Conservation (phyloP, 2,888 invertebrate genomes). For the Anoncus sp. region DNA sequence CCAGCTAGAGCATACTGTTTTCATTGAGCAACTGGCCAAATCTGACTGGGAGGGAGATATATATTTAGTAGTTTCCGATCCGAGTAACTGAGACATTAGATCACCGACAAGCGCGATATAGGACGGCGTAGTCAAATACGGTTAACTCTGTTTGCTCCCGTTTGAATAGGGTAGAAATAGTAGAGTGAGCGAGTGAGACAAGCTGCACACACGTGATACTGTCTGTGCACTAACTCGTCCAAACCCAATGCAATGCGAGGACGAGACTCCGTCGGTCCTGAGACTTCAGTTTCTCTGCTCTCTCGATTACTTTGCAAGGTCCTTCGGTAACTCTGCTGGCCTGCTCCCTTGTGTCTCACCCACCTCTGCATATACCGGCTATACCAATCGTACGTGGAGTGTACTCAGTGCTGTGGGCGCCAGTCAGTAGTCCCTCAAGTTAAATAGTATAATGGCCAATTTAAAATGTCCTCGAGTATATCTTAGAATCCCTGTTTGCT, state of each 20-base stretch:
- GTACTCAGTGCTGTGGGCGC: constrained; percentile 50
- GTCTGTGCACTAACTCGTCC: constrained; percentile 66
- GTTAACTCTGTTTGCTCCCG: constrained; percentile 81
- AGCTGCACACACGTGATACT: constrained; percentile 70
- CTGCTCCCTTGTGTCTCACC: constrained; percentile 57
- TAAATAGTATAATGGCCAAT: constrained; percentile 84
- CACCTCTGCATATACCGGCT: constrained; percentile 24
- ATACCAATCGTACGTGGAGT: constrained; percentile 65
- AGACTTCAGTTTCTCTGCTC: constrained; percentile 50
- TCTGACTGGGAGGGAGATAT: constrained; percentile 27
- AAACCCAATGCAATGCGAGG: constrained; percentile 33
- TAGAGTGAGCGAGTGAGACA: constrained; percentile 33
- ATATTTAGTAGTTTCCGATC: constrained; percentile 58
- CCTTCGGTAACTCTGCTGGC: constrained; percentile 63
- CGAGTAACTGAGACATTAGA: constrained; percentile 76
- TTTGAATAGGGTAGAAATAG: constrained; percentile 75
- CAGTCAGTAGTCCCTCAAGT: constrained; percentile 79
- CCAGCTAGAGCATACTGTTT: constrained; percentile 20
- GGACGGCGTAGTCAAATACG: constrained; percentile 80
- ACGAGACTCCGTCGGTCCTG: constrained; percentile 27
- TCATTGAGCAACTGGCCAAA: constrained; percentile 43
- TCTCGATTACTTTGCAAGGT: constrained; percentile 69
- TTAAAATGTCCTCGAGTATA: constrained; percentile 81
- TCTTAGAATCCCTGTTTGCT: constrained; percentile 80
- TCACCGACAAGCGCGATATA: constrained; percentile 64